Base-by-base conservation (phyloP, 2,797 vertebrate species). In the Pangasius larnaudii region DNA sequence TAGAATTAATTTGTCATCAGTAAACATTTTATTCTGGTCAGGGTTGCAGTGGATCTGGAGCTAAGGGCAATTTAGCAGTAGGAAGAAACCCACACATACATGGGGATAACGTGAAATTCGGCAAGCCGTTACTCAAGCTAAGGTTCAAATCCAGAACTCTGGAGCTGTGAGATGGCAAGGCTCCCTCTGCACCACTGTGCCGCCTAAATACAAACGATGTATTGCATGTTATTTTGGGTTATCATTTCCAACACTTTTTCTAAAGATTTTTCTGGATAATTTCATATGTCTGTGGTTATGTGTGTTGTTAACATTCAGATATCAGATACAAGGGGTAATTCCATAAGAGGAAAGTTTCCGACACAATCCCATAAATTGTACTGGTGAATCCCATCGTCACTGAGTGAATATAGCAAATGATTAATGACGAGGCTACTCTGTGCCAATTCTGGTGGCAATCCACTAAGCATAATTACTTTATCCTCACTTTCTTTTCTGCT, bases 391-490 rank as follows among this genome's bases (percentile, higher is more conserved):
- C 24, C 42, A 53, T 71, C 51, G 39, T 24, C 9, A 27, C 53
- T 75, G 63, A 78, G 13, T 79, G 36, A 39, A 24, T 56, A 63
- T 61, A 63, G 59, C 16, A 16, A 67, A 67, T 33, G n/a, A 67
- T 33, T 14, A 67, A 67, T 67, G 65, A 67, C 65, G 4, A 67
- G 65, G 27, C 9, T 65, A 65, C 63, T 16, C n/a, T 30, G 24
- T 65, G 11, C 63, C 63, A 30, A 39, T 58, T 39, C 77, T 85
- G 67, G 61, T 78, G 82, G 74, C 77, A 58, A 67, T 63, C 75
- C 86, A 85, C 19, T 79, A 80, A 80, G 42, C 53, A 51, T 85
- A 79, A 90, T 87, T 84, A 77, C 72, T 90, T 89, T 86, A 85
- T 63, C 36, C 61, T 69, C 67, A 86, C 86, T 74, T 83, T 91